Conservation (phyloP, 2,113 vertebrate species). For the Periophthalmus modestus region DNA sequence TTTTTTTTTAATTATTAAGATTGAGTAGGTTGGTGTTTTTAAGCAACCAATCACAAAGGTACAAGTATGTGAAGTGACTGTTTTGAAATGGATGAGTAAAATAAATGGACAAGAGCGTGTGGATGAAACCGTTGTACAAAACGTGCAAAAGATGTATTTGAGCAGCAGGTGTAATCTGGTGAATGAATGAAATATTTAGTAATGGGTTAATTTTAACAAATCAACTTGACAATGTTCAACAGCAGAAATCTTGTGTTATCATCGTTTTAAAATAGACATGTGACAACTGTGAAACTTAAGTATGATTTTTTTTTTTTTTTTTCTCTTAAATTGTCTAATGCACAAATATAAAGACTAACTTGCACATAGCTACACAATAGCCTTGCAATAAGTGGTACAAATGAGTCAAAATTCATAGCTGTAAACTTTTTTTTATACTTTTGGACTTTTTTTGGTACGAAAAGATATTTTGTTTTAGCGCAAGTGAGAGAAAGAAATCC, state of each 20-base stretch:
- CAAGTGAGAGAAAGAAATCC: neutral
- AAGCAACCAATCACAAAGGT: constrained; percentile 68
- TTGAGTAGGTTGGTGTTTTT: constrained; percentile 31
- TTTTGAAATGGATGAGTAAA: constrained; percentile 11
- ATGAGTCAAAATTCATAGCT: neutral
- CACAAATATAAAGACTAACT: constrained; percentile 23
- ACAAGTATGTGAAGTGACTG: constrained; percentile 43
- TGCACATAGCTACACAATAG: constrained; percentile 17
- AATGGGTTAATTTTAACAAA: neutral
- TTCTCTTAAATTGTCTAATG: constrained; percentile 4
- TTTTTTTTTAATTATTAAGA: constrained; percentile 36
- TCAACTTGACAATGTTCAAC: constrained; percentile 28
- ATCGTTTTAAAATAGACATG: constrained; percentile 40
- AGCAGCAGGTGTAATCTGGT: constrained; percentile 46
- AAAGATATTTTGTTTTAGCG: constrained; percentile 12
- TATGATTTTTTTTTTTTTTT: constrained; percentile 9
- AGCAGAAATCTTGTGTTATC: constrained; percentile 38
- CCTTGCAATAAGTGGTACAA: neutral
- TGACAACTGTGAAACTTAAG: constrained; percentile 48
- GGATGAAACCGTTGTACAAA: constrained; percentile 37
- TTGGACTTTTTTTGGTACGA: neutral
- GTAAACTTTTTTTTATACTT: neutral
- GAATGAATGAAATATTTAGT: constrained; percentile 31
- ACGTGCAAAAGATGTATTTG: constrained; percentile 44
- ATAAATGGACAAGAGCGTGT: neutral